Percentiles rank a stretch among this genome's conserved stretches.
Conservation (phyloP, 2,797 vertebrate species). For the Myoxocephalus aenaeus region DNA sequence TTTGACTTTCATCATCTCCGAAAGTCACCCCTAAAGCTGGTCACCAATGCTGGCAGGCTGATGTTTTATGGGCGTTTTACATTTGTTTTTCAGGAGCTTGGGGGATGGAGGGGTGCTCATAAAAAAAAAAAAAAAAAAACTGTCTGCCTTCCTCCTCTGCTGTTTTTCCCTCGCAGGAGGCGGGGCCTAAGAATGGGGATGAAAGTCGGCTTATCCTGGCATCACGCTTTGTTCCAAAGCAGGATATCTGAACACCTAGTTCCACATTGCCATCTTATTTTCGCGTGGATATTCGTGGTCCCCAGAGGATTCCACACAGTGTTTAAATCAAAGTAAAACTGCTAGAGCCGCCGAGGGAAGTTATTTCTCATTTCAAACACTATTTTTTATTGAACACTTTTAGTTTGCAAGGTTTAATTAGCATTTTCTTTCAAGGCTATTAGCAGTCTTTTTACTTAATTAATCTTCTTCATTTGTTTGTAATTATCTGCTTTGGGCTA, state of each 20-base stretch:
- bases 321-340: not conserved
- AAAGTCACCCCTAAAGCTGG: slow-evolving; percentile 36
- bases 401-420: not conserved
- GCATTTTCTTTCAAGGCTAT: not conserved
- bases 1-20: slow-evolving; percentile 50
- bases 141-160: slow-evolving; percentile 3
- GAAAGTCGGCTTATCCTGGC: not conserved
- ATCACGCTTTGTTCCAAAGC: not conserved
- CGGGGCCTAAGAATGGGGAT: not conserved
- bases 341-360: not conserved
- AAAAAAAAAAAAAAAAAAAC: not conserved
- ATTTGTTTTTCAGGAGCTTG: slow-evolving; percentile 37
- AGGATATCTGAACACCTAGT: not conserved
- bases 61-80: slow-evolving; percentile 25
- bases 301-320: not conserved
- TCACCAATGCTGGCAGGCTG: slow-evolving; percentile 23
- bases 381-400: not conserved
- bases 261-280: not conserved
- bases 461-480: not conserved
- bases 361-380: not conserved
- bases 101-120: slow-evolving; percentile 10
- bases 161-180: not conserved
- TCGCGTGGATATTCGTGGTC: not conserved
- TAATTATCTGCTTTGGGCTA: not conserved
- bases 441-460: not conserved